Conservation (phyloP, 2,888 invertebrate genomes). For the Drosophila neonasuta region DNA sequence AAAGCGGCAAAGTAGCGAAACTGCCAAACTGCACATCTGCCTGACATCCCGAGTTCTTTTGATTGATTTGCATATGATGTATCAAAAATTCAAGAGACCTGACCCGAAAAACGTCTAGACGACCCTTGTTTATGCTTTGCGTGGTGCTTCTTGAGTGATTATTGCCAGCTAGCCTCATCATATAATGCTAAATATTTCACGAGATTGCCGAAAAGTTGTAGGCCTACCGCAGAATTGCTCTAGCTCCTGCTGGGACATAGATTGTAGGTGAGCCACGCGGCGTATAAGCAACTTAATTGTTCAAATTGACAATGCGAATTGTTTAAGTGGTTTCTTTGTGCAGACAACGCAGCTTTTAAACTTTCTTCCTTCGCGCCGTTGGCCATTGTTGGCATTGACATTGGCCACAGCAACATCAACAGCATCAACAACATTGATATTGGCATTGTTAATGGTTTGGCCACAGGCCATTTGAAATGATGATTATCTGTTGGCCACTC, state of each 20-base stretch:
- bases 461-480: constrained; percentile 43
- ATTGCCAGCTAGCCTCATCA: background rate
- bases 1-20: background rate
- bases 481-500: constrained; percentile 29
- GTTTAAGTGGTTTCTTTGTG: constrained; percentile 15
- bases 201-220: background rate
- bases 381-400: constrained; percentile 24
- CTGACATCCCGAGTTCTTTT: constrained; percentile 21
- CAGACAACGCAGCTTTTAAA: constrained; percentile 32
- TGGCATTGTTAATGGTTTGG: constrained; percentile 38
- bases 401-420: constrained; percentile 5
- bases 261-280: constrained; percentile 9
- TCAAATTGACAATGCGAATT: constrained; percentile 7
- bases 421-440: constrained; percentile 6
- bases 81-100: constrained; percentile 18
- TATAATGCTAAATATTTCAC: background rate
- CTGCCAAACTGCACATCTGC: constrained; percentile 5
- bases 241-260: background rate
- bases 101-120: constrained; percentile 43
- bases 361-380: constrained; percentile 30
- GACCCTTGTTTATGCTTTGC: constrained; percentile 8
- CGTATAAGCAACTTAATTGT: constrained; percentile 42
- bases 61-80: constrained; percentile 64
- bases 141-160: constrained; percentile 1
- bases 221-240: background rate